Evolutionary conservation across 2,888 invertebrate species (phyloP), one percentile per base, ranked within the genome.

Genomic region (Pheosia tremula): DNA sequence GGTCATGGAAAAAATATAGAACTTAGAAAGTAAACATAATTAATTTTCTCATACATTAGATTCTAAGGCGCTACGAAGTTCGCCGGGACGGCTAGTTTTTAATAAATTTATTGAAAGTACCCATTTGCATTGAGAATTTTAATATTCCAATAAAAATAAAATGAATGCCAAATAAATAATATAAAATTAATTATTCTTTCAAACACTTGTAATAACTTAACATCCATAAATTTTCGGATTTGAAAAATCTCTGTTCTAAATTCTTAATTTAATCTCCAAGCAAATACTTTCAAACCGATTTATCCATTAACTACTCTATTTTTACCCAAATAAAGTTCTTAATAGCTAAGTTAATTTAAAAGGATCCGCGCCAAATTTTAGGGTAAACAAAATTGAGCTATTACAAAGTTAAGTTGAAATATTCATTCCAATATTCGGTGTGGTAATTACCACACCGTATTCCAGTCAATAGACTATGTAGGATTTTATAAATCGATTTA

Each of bases 191-290:
- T 24, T 24, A 24, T 24, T 24, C 24, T 24, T 24, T 24, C 24
- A 24, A 24, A 24, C 24, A 24, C 24, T 24, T 24, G 24, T 24
- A 24, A 24, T 24, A 24, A 24, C 24, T 24, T 24, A 24, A 24
- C 24, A 24, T 24, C 24, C 24, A 24, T 24, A 24, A 24, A 24
- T 24, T 24, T 24, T 24, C 24, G 24, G 24, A 24, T 24, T 24
- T 24, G 24, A 24, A 24, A 24, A 24, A 24, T 24, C 24, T 24
- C 24, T 1, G 24, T 24, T 24, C 63, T 57, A 53, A 69, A 70
- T 58, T 64, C 62, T 49, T 61, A 73, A 63, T 73, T 67, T 67
- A 73, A 57, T 56, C 37, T 53, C 37, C 61, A 49, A 50, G 56
- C 59, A 53, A 43, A 57, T 67, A 54, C 63, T 58, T n/a, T 6